A percentile compares a stretch with the other conserved stretches of the same genome.
phyloP scores from a whole-genome alignment of 2,888 invertebrate species.

The Norana najaformis region DNA sequence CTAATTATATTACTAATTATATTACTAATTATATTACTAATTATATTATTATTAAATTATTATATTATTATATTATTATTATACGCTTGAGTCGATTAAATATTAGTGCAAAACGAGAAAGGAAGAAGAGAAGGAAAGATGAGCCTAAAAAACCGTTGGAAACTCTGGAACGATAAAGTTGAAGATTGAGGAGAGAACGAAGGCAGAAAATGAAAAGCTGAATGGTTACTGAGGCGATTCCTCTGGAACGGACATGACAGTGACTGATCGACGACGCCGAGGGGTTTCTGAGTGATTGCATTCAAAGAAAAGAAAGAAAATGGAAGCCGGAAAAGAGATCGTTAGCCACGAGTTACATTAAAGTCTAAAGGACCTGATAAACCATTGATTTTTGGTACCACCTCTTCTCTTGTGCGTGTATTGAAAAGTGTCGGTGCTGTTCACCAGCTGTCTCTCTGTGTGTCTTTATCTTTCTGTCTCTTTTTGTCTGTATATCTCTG shows the following conservation, averaged over 20 bases:
- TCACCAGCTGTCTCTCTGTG: no score
- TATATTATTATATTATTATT: no score
- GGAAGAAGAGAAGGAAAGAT: neutral
- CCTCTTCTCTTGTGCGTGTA: neutral
- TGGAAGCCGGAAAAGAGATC: neutral
- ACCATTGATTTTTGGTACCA: neutral
- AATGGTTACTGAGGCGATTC: neutral
- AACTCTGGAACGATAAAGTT: neutral
- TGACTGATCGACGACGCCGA: neutral
- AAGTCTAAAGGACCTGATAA: neutral
- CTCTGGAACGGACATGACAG: neutral
- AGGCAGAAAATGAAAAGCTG: neutral
- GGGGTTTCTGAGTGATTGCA: neutral
- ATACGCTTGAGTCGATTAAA: neutral
- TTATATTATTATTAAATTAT: no score
- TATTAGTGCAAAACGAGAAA: neutral
- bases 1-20: no score
- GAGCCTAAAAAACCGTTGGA: neutral
- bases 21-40: no score
- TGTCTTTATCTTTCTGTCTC: neutral
- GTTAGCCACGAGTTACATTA: neutral
- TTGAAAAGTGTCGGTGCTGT: neutral
- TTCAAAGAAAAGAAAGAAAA: neutral
- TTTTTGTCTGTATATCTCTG: neutral
- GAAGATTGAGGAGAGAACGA: neutral